phyloP scores from a whole-genome alignment of 2,797 vertebrate species.

The Neosilurus mollespiculum region DNA sequence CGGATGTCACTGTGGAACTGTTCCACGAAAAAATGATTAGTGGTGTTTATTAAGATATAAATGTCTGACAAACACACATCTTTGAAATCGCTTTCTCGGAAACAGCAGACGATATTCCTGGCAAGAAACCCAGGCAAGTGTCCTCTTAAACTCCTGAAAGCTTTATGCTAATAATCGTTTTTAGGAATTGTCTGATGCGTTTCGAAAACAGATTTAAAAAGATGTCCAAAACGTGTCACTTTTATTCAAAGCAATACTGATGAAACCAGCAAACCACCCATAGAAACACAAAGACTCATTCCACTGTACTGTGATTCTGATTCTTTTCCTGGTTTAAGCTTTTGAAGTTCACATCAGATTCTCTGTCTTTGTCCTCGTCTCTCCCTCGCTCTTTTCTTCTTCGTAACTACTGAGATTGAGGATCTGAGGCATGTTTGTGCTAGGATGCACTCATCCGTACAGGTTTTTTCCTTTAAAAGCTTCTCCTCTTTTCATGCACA shows the following conservation, averaged over 20 bases:
- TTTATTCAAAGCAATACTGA: background rate
- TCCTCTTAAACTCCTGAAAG: background rate
- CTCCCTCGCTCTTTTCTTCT: background rate
- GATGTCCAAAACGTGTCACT: background rate
- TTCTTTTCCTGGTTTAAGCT: background rate
- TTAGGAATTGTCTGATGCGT: background rate
- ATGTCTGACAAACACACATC: conserved; percentile 7
- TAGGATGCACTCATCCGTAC: background rate
- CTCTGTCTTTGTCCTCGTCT: background rate
- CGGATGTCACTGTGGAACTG: background rate
- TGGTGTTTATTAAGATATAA: conserved; percentile 8
- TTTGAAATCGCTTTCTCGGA: background rate
- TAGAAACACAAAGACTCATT: background rate
- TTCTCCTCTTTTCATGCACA: conserved; percentile 5
- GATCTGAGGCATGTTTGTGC: background rate
- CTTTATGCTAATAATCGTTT: background rate
- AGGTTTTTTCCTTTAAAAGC: background rate
- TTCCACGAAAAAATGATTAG: conserved; percentile 1
- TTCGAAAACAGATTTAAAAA: background rate
- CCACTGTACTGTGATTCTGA: background rate
- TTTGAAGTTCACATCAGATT: background rate
- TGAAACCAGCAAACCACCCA: background rate
- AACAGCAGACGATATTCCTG: background rate
- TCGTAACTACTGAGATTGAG: background rate
- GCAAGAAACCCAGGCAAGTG: background rate